These are phyloP conservation scores for Bathynomus jamesi DNA, from an alignment of 1,140 invertebrate species.

Conservation along the genomic window DNA sequence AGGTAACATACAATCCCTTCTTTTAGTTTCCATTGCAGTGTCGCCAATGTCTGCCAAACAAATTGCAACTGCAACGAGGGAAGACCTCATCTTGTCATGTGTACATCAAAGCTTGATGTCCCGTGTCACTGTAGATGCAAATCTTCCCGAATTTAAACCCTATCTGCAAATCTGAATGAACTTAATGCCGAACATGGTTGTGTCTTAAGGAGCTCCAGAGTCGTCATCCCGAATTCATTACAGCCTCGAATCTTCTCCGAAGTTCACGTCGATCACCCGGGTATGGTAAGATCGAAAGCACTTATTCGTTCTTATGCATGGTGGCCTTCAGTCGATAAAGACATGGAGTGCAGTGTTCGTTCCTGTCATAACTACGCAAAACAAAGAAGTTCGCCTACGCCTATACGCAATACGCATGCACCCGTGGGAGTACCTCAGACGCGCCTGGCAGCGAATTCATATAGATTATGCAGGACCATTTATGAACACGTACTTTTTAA, in stretches of 20 bases:
- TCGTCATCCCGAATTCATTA: not conserved
- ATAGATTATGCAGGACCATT: slow-evolving; percentile 11
- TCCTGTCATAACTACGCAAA: not conserved
- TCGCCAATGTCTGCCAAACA: not conserved
- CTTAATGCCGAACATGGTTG: not conserved
- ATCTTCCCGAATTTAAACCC: not conserved
- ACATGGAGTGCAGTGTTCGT: not conserved
- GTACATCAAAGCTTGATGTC: not conserved
- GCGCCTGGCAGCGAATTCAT: not conserved
- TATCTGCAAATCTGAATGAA: not conserved
- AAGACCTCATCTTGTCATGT: not conserved
- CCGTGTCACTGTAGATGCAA: not conserved
- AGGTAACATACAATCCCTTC: too few relatives aligned
- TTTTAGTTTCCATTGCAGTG: not conserved
- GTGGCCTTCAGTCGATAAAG: slow-evolving; percentile 10
- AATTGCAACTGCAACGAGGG: not conserved
- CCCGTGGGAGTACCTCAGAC: slow-evolving; percentile 10
- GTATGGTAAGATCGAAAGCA: too few relatives aligned
- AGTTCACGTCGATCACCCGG: slow-evolving; percentile 15
- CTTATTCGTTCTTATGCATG: too few relatives aligned
- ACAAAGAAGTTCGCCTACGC: slow-evolving; percentile 5
- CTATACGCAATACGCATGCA: not conserved
- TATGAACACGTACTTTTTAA: slow-evolving; percentile 3
- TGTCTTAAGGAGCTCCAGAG: not conserved
- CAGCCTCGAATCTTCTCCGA: not conserved